Base-by-base conservation (phyloP, 2,888 invertebrate species). In the Cotesia congregata region DNA sequence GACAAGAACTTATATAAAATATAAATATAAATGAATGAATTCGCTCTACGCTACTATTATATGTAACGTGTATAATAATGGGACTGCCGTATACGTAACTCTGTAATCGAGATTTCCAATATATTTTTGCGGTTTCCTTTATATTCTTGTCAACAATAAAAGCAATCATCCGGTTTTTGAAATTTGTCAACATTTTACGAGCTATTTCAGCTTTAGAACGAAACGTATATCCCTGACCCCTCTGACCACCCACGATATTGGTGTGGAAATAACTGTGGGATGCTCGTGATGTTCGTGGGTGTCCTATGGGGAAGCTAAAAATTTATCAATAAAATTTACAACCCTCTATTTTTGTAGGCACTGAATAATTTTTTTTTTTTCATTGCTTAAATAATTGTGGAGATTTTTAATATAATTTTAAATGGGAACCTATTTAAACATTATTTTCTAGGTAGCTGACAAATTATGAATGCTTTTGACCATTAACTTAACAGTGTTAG, bases 201-300 rank as follows among this genome's bases (percentile, higher is more conserved):
- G 62, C 20, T 20, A 65, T 72, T 72, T 64, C 41, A 20, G 40
- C 30, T 30, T 30, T 30, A 30, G 3, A 30, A 30, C 30, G 30
- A 30, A 30, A 30, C 30, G 30, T 17, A 64, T 65, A 41, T 72
- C 72, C 40, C 65, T 65, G 72, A 65, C 72, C 30, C 41, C 72
- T 41, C 41, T 72, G 72, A 64, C 72, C 72, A 72, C 72, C 72
- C 72, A 72, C 72, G 64, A 65, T 17, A 39, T 15, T 17, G 62
- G n/a, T 71, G 71, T 72, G 41, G 72, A 72, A 72, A 65, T 72
- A 62, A 17, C 40, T 60, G 71, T 71, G 61, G 71, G 71, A 61
- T 59, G 65, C 17, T 39, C 39, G 65, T 64, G 71, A 61, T 38
- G 72, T 20, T 39, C 39, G 65, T 64, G 72, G 41, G 65, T 60